A percentile compares a stretch with the other conserved stretches of the same genome.
Evolutionary conservation across 2,113 vertebrate species (phyloP).

Genomic region (Empidonax alnorum): DNA sequence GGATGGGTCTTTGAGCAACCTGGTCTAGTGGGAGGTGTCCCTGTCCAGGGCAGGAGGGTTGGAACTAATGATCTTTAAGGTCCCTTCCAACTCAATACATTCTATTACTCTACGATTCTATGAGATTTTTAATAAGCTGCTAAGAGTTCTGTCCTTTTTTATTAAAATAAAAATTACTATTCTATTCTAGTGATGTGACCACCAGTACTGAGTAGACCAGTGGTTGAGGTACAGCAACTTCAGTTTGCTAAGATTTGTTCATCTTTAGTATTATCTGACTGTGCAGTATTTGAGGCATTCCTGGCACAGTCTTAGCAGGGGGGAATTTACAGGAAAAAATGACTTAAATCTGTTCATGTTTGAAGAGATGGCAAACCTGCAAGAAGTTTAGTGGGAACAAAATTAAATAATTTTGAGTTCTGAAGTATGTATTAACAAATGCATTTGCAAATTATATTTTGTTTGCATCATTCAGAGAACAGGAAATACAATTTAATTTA

Average conservation of each 20-base stretch:
- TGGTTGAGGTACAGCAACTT: neutral
- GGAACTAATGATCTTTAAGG: neutral
- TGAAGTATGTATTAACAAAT: neutral
- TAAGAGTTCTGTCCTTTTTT: neutral
- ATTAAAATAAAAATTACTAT: neutral
- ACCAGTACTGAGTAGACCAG: neutral
- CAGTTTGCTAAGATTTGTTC: neutral
- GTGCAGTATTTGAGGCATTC: neutral
- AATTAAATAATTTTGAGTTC: neutral
- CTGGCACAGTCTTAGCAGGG: neutral
- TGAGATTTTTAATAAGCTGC: neutral
- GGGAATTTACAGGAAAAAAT: neutral
- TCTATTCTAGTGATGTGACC: neutral
- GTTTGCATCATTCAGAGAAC: slow-evolving; percentile 12
- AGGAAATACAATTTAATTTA: slow-evolving; percentile 38
- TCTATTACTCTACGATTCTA: neutral
- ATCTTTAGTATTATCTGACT: neutral
- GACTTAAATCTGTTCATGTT: neutral
- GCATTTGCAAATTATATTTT: slow-evolving; percentile 18
- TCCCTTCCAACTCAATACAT: neutral
- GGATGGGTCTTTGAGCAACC: neutral
- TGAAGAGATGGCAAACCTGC: neutral
- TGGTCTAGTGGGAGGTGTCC: neutral
- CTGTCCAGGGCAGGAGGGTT: neutral
- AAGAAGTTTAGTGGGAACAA: neutral